phyloP scores from a whole-genome alignment of 2,888 invertebrate species.

The Tinea trinotella region DNA sequence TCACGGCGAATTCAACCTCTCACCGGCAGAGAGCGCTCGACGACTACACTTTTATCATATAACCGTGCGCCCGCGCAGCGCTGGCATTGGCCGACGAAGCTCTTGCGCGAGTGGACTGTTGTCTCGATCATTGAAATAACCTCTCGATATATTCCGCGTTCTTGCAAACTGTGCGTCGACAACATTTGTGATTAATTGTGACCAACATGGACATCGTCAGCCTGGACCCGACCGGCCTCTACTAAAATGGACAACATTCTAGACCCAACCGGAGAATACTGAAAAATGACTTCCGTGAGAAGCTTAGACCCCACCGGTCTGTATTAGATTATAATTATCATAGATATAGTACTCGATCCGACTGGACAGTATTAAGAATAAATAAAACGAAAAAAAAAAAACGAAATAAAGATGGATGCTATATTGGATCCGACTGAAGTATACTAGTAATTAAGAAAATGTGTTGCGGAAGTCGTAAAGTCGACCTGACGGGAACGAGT shows the following conservation, averaged over 20 bases:
- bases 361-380: neutral
- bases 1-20: slow-evolving; percentile 35
- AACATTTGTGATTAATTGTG: slow-evolving; percentile 17
- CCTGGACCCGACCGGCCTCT: slow-evolving; percentile 64
- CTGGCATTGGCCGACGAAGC: slow-evolving; percentile 53
- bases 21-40: slow-evolving; percentile 49
- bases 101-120: slow-evolving; percentile 42
- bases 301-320: slow-evolving; percentile 36
- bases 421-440: slow-evolving; percentile 21
- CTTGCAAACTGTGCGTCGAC: neutral
- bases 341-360: neutral
- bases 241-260: slow-evolving; percentile 36
- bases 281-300: slow-evolving; percentile 32
- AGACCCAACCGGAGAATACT: slow-evolving; percentile 58
- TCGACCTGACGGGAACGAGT: slow-evolving; percentile 49
- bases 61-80: slow-evolving; percentile 38
- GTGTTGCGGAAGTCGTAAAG: slow-evolving; percentile 63
- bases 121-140: slow-evolving; percentile 8
- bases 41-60: slow-evolving; percentile 50
- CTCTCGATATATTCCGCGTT: slow-evolving; percentile 5
- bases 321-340: slow-evolving; percentile 34
- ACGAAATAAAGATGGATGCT: slow-evolving; percentile 36
- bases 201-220: slow-evolving; percentile 52
- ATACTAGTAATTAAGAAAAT: slow-evolving; percentile 30
- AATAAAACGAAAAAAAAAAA: slow-evolving; percentile 31